These are phyloP conservation scores for Diplazon laetatorius DNA, from an alignment of 2,888 invertebrate species.

Conservation along the genomic window DNA sequence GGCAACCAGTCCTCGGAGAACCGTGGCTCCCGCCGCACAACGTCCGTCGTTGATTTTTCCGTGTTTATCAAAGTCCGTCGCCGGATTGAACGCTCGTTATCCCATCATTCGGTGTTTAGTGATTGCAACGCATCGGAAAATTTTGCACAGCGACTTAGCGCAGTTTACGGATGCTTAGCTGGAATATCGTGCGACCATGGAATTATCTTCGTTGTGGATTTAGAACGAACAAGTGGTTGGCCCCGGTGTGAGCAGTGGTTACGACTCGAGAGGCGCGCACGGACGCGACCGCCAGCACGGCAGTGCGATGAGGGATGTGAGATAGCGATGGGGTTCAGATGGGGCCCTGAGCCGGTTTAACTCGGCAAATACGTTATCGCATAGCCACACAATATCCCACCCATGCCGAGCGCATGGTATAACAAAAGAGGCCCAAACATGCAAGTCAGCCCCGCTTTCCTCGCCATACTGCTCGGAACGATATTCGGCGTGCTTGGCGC, in stretches of 20 bases:
- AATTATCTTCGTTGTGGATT: conserved; percentile 59
- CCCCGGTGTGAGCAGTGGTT: conserved; percentile 40
- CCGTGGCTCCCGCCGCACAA: conserved; percentile 72
- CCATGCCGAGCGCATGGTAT: conserved; percentile 55
- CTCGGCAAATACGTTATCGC: conserved; percentile 50
- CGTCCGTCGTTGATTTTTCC: conserved; percentile 60
- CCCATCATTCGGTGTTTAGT: conserved; percentile 18
- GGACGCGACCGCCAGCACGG: conserved; percentile 23
- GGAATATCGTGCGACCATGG: conserved; percentile 49
- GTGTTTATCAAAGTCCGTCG: conserved; percentile 48
- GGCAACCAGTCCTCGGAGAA: conserved; percentile 80
- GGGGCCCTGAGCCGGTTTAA: conserved; percentile 63
- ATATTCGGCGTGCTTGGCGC: conserved; percentile 86
- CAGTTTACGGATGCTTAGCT: neutral
- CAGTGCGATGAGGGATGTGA: conserved; percentile 67
- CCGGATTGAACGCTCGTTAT: conserved; percentile 33
- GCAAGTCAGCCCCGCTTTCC: conserved; percentile 84
- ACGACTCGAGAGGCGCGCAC: conserved; percentile 41
- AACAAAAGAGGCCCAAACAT: conserved; percentile 72
- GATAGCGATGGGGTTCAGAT: conserved; percentile 65
- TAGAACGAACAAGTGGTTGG: conserved; percentile 52
- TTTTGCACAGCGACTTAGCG: neutral
- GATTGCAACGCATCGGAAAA: conserved; percentile 4
- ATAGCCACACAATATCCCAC: conserved; percentile 26
- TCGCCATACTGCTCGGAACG: conserved; percentile 85